A percentile compares a stretch with the other conserved stretches of the same genome.
phyloP scores from a whole-genome alignment of 2,888 invertebrate species.

The Dorcus hopei region DNA sequence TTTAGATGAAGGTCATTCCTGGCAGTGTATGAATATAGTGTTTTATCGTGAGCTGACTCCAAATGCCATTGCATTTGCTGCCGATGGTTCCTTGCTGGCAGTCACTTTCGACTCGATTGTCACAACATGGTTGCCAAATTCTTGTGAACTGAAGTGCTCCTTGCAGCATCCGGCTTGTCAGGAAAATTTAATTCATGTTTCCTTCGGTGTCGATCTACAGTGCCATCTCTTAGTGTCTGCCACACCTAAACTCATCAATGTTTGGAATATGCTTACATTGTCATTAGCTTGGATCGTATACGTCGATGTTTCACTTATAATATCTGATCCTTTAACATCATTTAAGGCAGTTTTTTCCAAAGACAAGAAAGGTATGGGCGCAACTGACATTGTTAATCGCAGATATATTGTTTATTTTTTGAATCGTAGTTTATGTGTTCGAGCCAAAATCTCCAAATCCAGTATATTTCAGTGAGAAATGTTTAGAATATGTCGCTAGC shows the following conservation, averaged over 20 bases:
- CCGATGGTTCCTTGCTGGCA: slow-evolving; percentile 73
- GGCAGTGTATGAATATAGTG: slow-evolving; percentile 64
- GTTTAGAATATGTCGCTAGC: slow-evolving; percentile 48
- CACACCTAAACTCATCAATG: slow-evolving; percentile 58
- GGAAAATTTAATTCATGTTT: slow-evolving; percentile 48
- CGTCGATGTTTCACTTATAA: slow-evolving; percentile 50
- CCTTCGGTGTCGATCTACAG: slow-evolving; percentile 58
- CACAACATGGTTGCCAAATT: slow-evolving; percentile 67
- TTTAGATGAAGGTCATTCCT: slow-evolving; percentile 56
- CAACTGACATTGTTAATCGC: background rate
- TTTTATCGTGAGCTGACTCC: slow-evolving; percentile 60
- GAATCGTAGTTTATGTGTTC: slow-evolving; percentile 60
- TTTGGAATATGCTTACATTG: slow-evolving; percentile 73
- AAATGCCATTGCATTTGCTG: slow-evolving; percentile 62
- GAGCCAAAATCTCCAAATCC: slow-evolving; percentile 56
- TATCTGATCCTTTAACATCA: slow-evolving; percentile 61
- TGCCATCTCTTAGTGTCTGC: slow-evolving; percentile 59
- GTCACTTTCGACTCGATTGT: slow-evolving; percentile 64
- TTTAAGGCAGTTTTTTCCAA: slow-evolving; percentile 67
- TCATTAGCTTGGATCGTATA: slow-evolving; percentile 67
- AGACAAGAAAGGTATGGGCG: slow-evolving; percentile 57
- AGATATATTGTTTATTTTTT: background rate
- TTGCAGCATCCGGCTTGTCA: slow-evolving; percentile 48
- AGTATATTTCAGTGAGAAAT: slow-evolving; percentile 51
- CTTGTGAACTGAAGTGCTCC: slow-evolving; percentile 57